Base-by-base conservation (phyloP, 2,797 vertebrate species). In the Leuciscus waleckii region DNA sequence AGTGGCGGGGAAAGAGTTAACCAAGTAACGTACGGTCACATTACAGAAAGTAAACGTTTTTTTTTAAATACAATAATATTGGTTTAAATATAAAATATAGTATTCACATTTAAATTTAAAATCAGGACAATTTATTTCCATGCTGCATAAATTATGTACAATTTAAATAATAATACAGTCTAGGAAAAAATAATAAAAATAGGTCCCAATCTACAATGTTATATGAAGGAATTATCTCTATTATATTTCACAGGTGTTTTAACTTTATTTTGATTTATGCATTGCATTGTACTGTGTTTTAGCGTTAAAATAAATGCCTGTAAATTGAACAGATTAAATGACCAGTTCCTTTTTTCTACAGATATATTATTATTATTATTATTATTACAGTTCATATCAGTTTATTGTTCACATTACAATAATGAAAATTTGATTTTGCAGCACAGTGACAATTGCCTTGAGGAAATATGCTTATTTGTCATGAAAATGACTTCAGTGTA, bases 401-500 rank as follows among this genome's bases (percentile, higher is more conserved):
- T 37, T 56, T 56, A 35, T 14, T 54, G 5, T 54, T 75, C 29
- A 75, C 10, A 23, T 23, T 23, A 35, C 73, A 35, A 37, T 23
- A 16, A 37, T 37, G 19, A 54, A 56, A 76, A 76, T 37, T 1
- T 37, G 49, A 75, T 75, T 75, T 54, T 37, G 29, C 5, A 56
- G 49, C n/a, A 37, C 74, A 37, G 32, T 76, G 32, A 23, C 11
- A 56, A 37, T n/a, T 56, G 11, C 17, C 1, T 13, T 8, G 7
- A 56, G 51, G 29, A 11, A 56, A 58, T 37, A 39, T 23, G 32
- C 51, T 58, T 76, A 76, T 76, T 37, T 76, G 74, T 76, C 19
- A 76, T 35, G 32, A 23, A 54, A 76, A 76, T 37, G 6, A 13
- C 21, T 56, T 76, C 32, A 37, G 1, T 56, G 11, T 37, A 7